These are phyloP conservation scores for Heterotilapia buettikoferi DNA, from an alignment of 2,113 vertebrate genomes.

Conservation along the genomic window DNA sequence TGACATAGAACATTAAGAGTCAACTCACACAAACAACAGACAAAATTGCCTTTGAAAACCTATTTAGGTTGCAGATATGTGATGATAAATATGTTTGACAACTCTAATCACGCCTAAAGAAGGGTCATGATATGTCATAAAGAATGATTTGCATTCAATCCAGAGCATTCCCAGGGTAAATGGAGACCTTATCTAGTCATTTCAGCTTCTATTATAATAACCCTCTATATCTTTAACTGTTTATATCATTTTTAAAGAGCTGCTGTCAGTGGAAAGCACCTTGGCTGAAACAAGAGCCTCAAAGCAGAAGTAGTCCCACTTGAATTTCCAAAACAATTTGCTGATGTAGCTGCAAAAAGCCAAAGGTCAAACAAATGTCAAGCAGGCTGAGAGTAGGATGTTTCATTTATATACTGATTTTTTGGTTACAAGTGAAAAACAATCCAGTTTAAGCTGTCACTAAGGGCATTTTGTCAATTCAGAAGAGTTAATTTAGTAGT, in stretches of 20 bases:
- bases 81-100: conserved; percentile 45
- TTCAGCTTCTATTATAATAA: conserved; percentile 5
- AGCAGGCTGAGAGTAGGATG: background rate
- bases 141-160: background rate
- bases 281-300: background rate
- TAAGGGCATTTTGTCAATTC: background rate
- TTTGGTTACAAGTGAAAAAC: background rate
- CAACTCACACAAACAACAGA: background rate
- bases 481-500: background rate
- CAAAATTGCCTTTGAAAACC: conserved; percentile 14
- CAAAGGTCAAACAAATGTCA: background rate
- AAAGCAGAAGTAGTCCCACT: background rate
- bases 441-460: background rate
- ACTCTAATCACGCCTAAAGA: conserved; percentile 1
- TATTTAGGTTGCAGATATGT: conserved; percentile 6
- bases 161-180: background rate
- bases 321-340: background rate
- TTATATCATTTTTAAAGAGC: conserved; percentile 29
- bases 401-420: background rate
- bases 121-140: conserved; percentile 7
- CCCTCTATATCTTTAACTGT: conserved; percentile 21
- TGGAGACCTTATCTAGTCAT: conserved; percentile 26
- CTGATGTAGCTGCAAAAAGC: background rate
- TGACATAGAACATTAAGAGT: conserved; percentile 9
- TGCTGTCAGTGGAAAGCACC: conserved; percentile 11